A percentile compares a stretch with the other conserved stretches of the same genome.
phyloP scores from a whole-genome alignment of 2,888 invertebrate genomes.

The Cyaniris semiargus region DNA sequence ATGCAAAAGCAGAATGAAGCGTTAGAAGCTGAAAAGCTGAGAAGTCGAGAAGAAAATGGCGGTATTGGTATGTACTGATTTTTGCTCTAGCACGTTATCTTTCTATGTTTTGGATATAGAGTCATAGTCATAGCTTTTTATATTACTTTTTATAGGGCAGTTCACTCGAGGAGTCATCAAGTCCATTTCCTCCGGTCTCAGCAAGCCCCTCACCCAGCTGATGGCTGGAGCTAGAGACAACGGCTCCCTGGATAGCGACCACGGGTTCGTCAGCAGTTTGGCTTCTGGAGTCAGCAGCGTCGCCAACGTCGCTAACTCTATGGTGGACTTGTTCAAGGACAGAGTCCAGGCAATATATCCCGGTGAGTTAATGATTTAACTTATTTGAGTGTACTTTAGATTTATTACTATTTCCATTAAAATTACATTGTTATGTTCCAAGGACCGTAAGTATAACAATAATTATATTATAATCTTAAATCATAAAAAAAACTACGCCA shows the following conservation, averaged over 20 bases:
- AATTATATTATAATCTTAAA: too few relatives aligned
- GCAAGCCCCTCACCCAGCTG: conserved; percentile 78
- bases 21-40: conserved; percentile 67
- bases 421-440: background rate
- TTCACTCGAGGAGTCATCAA: conserved; percentile 74
- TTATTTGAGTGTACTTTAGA: background rate
- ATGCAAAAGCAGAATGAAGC: conserved; percentile 74
- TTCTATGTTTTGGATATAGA: background rate
- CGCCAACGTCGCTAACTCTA: conserved; percentile 63
- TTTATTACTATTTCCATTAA: background rate
- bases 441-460: too few relatives aligned
- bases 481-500: background rate
- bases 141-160: conserved; percentile 57
- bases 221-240: conserved; percentile 79
- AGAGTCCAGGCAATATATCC: conserved; percentile 80
- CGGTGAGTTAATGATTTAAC: conserved; percentile 54
- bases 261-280: conserved; percentile 73
- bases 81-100: background rate
- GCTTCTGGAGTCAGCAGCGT: conserved; percentile 69
- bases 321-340: conserved; percentile 74
- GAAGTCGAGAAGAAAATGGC: conserved; percentile 75
- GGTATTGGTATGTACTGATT: conserved; percentile 59
- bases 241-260: conserved; percentile 83
- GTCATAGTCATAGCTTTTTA: too few relatives aligned
- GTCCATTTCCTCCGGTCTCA: conserved; percentile 63